Conservation (phyloP, 2,888 invertebrate genomes). For the Chrysotoxum bicinctum region DNA sequence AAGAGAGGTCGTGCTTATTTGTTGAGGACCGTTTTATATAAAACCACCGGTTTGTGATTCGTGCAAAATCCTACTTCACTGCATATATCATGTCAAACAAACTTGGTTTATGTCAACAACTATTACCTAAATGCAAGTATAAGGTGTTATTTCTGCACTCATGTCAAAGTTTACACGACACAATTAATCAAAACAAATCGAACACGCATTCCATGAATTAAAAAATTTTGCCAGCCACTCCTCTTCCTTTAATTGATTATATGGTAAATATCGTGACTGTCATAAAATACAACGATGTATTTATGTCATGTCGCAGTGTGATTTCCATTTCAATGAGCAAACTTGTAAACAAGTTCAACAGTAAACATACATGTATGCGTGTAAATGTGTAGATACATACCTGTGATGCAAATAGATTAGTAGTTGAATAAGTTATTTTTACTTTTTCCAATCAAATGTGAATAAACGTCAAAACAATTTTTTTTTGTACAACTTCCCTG, state of each 20-base stretch:
- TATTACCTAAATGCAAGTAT: not conserved
- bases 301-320: not conserved
- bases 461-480: not conserved
- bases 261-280: not conserved
- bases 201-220: not conserved
- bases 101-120: no score
- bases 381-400: no score
- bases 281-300: not conserved
- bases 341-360: not conserved
- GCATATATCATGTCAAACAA: no score
- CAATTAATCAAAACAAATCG: not conserved
- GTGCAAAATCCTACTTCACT: no score
- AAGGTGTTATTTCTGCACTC: not conserved
- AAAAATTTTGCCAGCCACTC: not conserved
- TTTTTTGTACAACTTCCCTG: not conserved
- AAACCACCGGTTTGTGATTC: no score
- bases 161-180: not conserved
- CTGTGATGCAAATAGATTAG: no score
- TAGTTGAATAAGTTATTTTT: not conserved
- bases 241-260: not conserved
- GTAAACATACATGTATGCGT: not conserved
- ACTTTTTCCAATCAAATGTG: not conserved
- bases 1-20: no score
- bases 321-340: not conserved
- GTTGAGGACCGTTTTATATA: no score